Evolutionary conservation across 2,113 vertebrate species (phyloP), one percentile per base, ranked within the genome.

Genomic region (Labrus mixtus): DNA sequence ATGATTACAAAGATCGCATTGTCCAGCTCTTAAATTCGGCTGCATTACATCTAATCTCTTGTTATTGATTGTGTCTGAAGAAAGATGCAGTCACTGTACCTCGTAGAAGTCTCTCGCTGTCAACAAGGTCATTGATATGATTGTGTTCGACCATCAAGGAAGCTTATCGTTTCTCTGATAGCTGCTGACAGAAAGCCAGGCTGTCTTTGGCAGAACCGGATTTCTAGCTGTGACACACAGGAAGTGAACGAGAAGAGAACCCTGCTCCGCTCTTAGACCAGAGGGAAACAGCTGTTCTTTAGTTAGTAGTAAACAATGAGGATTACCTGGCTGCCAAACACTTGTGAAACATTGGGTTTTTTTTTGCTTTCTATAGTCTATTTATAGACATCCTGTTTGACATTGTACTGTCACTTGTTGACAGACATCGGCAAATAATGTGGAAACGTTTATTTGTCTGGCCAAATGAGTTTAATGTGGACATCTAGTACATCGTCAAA

Each of bases 41-140:
- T 58, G 11, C 64, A n/a, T 36, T 56, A 46, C 23, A 20, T 68
- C 36, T 25, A 80, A 76, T 80, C 63, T 58, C 33, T 57, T 46
- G 41, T 75, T 61, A 50, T 55, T 56, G 51, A 82, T 64, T 66
- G 56, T 59, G 19, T 83, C 63, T 43, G 55, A 19, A 73, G 57
- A 65, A 76, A 83, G 54, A 6, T 19, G 33, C 36, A 45, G 10
- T 6, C 16, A 20, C n/a, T 55, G 48, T 41, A 45, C 17, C 33
- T 36, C 46, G 45, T 46, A 15, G 13, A 46, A 15, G 15, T 25
- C n/a, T 48, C 45, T 64, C 2, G 11, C 60, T 54, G 51, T 57
- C 41, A 76, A 71, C 87, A 82, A 90, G 86, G 88, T 85, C 86
- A 61, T 63, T 73, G 82, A 88, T 84, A 82, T 62, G 79, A 85